A percentile compares a stretch with the other conserved stretches of the same genome.
phyloP scores from a whole-genome alignment of 2,797 vertebrate species.

The Chaunax sp. region DNA sequence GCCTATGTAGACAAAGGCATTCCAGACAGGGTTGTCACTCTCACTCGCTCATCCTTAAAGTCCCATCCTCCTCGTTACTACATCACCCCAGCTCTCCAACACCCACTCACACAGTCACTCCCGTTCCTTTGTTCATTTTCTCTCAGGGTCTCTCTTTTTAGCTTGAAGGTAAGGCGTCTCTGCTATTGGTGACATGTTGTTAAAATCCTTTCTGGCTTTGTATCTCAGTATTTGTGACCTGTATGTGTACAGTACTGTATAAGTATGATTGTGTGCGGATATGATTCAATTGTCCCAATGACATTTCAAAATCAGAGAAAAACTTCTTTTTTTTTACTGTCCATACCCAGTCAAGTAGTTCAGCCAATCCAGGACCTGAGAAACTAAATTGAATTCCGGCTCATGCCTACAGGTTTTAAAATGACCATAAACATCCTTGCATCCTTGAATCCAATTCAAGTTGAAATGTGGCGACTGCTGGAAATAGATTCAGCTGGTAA shows the following conservation, averaged over 20 bases:
- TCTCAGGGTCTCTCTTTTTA: slow-evolving; percentile 57
- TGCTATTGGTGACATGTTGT: slow-evolving; percentile 23
- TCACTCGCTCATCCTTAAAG: slow-evolving; percentile 73
- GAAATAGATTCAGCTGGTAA: no score
- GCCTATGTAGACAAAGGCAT: slow-evolving; percentile 82
- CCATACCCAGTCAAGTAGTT: background rate
- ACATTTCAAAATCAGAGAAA: background rate
- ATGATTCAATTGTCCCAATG: background rate
- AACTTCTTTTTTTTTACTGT: no score
- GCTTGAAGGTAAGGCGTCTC: slow-evolving; percentile 9
- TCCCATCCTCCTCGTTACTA: slow-evolving; percentile 35
- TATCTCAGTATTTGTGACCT: slow-evolving; percentile 10
- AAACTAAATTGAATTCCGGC: background rate
- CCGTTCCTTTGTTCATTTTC: slow-evolving; percentile 52
- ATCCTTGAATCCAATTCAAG: no score
- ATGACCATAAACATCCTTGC: no score
- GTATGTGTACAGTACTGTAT: background rate
- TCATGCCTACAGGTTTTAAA: no score
- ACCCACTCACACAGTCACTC: slow-evolving; percentile 30
- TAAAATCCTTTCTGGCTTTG: slow-evolving; percentile 7
- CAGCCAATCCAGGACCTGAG: background rate
- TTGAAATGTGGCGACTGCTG: no score
- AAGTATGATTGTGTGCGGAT: background rate
- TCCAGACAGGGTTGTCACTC: slow-evolving; percentile 81
- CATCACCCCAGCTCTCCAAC: background rate